Conservation (phyloP, 2,797 vertebrate genomes). For the Holocentrus rufus region DNA sequence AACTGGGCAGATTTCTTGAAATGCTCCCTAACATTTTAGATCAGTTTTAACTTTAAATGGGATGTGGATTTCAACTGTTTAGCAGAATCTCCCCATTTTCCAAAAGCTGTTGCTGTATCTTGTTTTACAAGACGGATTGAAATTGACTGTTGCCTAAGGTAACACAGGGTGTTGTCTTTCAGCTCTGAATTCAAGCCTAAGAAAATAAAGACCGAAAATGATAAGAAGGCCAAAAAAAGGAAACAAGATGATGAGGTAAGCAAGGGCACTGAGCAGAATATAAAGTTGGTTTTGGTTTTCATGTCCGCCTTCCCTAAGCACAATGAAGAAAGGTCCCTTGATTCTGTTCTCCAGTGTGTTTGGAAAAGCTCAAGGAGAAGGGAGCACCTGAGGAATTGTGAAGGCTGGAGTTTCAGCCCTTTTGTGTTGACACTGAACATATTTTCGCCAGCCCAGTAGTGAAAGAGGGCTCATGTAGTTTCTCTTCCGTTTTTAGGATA, state of each 20-base stretch:
- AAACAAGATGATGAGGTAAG: slow-evolving; percentile 90
- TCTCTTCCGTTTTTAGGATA: slow-evolving; percentile 80
- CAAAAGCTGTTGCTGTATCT: too few species aligned
- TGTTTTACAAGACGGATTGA: slow-evolving; percentile 25
- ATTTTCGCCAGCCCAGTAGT: neutral
- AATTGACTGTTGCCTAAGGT: neutral
- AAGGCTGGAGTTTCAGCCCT: neutral
- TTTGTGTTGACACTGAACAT: neutral
- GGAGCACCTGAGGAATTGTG: neutral
- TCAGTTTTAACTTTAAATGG: too few species aligned
- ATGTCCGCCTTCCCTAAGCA: neutral
- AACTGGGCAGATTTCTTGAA: too few species aligned
- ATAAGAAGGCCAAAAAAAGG: slow-evolving; percentile 94
- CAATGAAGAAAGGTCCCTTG: neutral
- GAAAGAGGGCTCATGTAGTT: slow-evolving; percentile 19
- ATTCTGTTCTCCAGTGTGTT: neutral
- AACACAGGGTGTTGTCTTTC: slow-evolving; percentile 50
- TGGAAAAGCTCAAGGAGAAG: neutral
- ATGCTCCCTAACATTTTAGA: too few species aligned
- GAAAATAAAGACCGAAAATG: slow-evolving; percentile 96
- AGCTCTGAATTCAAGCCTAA: slow-evolving; percentile 92
- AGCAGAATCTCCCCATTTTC: too few species aligned
- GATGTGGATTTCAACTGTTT: too few species aligned
- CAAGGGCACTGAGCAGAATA: neutral
- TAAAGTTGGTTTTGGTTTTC: neutral